These are phyloP conservation scores for Protobothrops mucrosquamatus DNA, from an alignment of 2,113 vertebrate species.

Conservation along the genomic window DNA sequence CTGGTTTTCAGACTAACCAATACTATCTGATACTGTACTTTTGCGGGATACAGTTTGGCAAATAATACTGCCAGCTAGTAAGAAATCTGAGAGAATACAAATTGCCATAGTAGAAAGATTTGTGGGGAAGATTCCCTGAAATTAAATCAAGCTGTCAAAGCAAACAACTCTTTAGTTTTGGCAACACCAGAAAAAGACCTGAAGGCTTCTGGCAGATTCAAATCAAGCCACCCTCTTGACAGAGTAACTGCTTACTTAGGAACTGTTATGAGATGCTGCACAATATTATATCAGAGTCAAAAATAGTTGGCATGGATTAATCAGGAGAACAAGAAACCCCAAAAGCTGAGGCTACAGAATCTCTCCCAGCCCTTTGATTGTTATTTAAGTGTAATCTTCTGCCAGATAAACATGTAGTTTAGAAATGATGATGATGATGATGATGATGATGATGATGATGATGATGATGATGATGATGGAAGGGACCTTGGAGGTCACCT, in stretches of 20 bases:
- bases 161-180: slow-evolving; percentile 4
- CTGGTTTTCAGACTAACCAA: not conserved
- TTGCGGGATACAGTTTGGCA: not conserved
- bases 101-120: not conserved
- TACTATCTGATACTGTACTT: not conserved
- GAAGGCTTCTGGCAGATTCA: rapidly evolving
- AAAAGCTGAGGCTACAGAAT: not conserved
- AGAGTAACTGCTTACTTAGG: not conserved
- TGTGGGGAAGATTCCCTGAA: not conserved
- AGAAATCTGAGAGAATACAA: not conserved
- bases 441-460: too few relatives aligned
- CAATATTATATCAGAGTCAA: not conserved
- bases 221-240: slow-evolving; percentile 40
- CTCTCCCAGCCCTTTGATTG: rapidly evolving
- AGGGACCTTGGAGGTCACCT: too few relatives aligned
- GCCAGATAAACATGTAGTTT: too few relatives aligned
- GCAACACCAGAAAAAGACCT: not conserved
- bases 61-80: not conserved
- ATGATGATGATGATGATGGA: too few relatives aligned
- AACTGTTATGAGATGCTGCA: slow-evolving; percentile 20
- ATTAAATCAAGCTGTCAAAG: not conserved
- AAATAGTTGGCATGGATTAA: not conserved
- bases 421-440: too few relatives aligned
- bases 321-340: not conserved
- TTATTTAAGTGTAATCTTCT: not conserved